Conservation (phyloP, 2,797 vertebrate genomes). For the Gambusia yucatana region DNA sequence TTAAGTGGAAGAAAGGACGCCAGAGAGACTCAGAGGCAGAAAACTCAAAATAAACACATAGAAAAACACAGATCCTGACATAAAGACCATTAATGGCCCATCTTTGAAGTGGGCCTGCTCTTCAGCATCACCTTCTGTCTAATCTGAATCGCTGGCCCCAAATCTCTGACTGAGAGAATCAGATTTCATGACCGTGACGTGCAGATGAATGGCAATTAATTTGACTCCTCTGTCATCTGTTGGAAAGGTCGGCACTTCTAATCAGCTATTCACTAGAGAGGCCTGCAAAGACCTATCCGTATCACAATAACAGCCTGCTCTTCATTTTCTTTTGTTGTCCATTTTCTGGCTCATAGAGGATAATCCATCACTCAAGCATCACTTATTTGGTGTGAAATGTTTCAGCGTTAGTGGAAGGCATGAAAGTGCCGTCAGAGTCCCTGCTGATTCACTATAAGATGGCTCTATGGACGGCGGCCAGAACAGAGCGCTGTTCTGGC, state of each 20-base stretch:
- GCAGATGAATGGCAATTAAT: conserved; percentile 73
- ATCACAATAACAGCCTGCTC: conserved; percentile 63
- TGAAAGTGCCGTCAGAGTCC: conserved; percentile 46
- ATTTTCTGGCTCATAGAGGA: conserved; percentile 66
- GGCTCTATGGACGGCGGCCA: neutral
- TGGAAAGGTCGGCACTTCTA: conserved; percentile 72
- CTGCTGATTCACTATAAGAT: conserved; percentile 28
- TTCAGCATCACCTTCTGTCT: conserved; percentile 56
- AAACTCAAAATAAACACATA: too few species aligned
- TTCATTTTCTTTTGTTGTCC: conserved; percentile 60
- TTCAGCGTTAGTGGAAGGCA: conserved; percentile 56
- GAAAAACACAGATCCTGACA: too few species aligned
- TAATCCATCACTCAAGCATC: conserved; percentile 77
- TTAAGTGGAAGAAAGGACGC: too few species aligned
- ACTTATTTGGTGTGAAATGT: conserved; percentile 69
- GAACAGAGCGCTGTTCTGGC: neutral
- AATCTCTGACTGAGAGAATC: conserved; percentile 68
- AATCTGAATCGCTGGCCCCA: conserved; percentile 61
- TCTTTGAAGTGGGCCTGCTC: conserved; percentile 57
- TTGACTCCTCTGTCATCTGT: conserved; percentile 55
- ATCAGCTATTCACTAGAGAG: conserved; percentile 74
- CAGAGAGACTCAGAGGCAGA: too few species aligned
- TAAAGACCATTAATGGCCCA: conserved; percentile 73
- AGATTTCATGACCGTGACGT: conserved; percentile 65
- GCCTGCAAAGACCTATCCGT: conserved; percentile 70